A percentile compares a stretch with the other conserved stretches of the same genome.
Evolutionary conservation across 2,888 invertebrate genomes (phyloP).

Genomic region (Erpobdella octoculata): DNA sequence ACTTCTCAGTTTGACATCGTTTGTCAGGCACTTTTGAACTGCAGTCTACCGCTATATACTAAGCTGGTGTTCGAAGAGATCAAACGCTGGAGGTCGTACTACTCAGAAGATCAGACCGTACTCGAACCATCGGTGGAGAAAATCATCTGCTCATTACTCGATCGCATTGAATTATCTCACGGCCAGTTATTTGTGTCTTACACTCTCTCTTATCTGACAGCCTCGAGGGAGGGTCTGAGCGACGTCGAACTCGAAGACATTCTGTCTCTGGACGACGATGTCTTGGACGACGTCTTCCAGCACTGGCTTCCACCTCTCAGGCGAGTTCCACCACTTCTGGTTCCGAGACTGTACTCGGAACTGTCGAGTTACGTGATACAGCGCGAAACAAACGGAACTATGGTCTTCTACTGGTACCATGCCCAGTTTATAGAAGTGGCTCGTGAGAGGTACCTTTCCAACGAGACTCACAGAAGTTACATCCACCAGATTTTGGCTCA

Average conservation of each 20-base stretch:
- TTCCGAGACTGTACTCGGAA: constrained; percentile 39
- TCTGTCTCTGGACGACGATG: constrained; percentile 38
- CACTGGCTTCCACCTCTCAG: constrained; percentile 43
- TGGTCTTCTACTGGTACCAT: constrained; percentile 40
- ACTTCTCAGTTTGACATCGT: constrained; percentile 38
- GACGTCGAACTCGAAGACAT: constrained; percentile 41
- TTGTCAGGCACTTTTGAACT: constrained; percentile 35
- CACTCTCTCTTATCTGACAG: constrained; percentile 40
- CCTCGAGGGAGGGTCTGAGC: constrained; percentile 39
- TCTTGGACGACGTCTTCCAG: constrained; percentile 39
- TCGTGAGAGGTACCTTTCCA: constrained; percentile 35
- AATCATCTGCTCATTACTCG: constrained; percentile 40
- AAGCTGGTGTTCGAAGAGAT: constrained; percentile 40
- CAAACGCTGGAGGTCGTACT: constrained; percentile 39
- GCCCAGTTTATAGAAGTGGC: constrained; percentile 39
- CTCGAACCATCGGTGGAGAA: constrained; percentile 40
- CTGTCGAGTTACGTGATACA: constrained; percentile 39
- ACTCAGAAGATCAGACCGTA: constrained; percentile 24
- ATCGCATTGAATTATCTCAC: constrained; percentile 38
- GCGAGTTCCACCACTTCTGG: constrained; percentile 41
- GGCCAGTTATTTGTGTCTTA: constrained; percentile 38
- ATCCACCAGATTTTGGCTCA: constrained; percentile 44
- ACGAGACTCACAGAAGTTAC: constrained; percentile 28
- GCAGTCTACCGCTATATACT: constrained; percentile 40
- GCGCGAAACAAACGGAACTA: constrained; percentile 39